Conservation (phyloP, 2,888 invertebrate genomes). For the Lordiphosa fenestrarum region DNA sequence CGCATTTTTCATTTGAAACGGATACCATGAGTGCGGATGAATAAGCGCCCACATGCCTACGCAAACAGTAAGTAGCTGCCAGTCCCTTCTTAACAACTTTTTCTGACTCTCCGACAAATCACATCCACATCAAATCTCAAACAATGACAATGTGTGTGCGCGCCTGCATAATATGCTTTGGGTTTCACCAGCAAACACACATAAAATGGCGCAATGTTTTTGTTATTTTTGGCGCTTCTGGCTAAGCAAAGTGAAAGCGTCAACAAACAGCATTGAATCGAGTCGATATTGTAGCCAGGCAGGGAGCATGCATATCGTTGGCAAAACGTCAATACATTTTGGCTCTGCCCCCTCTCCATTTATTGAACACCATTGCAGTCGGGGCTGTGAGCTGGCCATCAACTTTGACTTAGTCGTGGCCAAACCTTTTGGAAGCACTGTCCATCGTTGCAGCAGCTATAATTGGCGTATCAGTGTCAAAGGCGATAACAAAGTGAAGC, state of each 20-base stretch:
- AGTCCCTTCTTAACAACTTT: conserved; percentile 1
- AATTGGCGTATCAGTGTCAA: conserved; percentile 62
- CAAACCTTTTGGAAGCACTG: conserved; percentile 1
- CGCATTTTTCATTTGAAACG: too few species aligned
- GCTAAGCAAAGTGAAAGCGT: conserved; percentile 9
- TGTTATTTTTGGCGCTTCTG: conserved; percentile 33
- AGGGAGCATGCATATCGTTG: not conserved
- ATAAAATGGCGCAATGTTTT: conserved; percentile 58
- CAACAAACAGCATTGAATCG: conserved; percentile 5
- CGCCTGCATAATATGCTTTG: conserved; percentile 61
- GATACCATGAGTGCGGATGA: too few species aligned
- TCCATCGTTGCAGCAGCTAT: conserved; percentile 38
- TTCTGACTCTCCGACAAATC: conserved; percentile 2
- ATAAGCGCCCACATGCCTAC: too few species aligned
- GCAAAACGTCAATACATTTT: too few species aligned
- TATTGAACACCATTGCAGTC: conserved; percentile 3
- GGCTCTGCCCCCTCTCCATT: not conserved
- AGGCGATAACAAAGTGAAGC: conserved; percentile 33
- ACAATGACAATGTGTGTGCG: conserved; percentile 43
- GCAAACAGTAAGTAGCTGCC: conserved; percentile 4
- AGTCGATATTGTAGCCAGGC: conserved; percentile 1
- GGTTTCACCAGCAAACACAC: conserved; percentile 52
- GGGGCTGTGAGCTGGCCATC: conserved; percentile 8
- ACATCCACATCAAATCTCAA: conserved; percentile 35
- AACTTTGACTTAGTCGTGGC: not conserved